Conservation (phyloP, 2,797 vertebrate genomes). For the Crenuchus spilurus region DNA sequence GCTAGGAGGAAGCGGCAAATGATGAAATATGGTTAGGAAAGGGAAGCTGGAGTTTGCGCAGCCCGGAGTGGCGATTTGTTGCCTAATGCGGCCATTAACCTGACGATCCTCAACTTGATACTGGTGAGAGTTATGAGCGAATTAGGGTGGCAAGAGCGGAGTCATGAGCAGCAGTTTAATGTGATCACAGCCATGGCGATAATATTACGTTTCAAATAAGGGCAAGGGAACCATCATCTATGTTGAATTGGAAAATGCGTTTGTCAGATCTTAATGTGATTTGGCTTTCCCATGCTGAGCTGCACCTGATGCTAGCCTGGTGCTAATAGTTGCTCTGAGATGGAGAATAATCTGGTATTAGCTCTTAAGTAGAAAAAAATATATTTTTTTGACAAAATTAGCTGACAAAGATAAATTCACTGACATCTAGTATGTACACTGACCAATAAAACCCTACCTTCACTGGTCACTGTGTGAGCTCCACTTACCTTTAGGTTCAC, state of each 20-base stretch:
- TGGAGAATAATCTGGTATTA: neutral
- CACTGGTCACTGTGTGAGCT: too few species aligned
- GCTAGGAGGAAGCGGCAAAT: constrained; percentile 68
- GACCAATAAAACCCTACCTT: too few species aligned
- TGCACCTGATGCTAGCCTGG: constrained; percentile 26
- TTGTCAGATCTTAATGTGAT: constrained; percentile 36
- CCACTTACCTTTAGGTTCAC: too few species aligned
- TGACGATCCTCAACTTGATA: constrained; percentile 76
- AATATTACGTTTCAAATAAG: constrained; percentile 61
- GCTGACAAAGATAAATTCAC: too few species aligned
- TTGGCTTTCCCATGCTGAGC: constrained; percentile 11
- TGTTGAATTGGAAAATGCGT: constrained; percentile 40
- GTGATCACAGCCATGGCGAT: constrained; percentile 42
- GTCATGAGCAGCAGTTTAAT: constrained; percentile 64
- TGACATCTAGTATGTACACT: too few species aligned
- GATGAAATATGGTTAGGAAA: constrained; percentile 73
- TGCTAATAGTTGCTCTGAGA: neutral
- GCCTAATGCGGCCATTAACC: constrained; percentile 82
- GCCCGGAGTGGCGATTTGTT: constrained; percentile 72
- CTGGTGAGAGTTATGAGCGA: constrained; percentile 73
- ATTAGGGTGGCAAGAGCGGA: constrained; percentile 67
- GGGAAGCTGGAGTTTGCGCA: constrained; percentile 62
- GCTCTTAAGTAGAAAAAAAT: neutral
- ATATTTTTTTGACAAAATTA: too few species aligned
- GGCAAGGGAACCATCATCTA: constrained; percentile 47